phyloP scores from a whole-genome alignment of 2,888 invertebrate genomes.

The Eristalis arbustorum region DNA sequence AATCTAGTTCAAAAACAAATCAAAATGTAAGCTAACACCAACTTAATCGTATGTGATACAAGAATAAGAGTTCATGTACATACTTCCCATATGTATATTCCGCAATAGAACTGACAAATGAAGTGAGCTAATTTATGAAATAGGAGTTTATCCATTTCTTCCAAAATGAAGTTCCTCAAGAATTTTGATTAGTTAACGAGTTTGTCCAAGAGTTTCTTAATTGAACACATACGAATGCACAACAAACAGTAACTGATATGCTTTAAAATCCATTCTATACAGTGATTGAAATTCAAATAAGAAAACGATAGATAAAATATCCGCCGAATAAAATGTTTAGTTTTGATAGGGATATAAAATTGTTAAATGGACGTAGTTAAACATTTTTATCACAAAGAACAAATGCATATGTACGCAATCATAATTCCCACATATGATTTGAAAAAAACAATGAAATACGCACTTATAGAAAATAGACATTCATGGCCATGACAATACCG shows the following conservation, averaged over 20 bases:
- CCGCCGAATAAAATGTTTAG: neutral
- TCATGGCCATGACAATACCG: neutral
- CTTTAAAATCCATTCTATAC: neutral
- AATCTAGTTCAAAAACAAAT: neutral
- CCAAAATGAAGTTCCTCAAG: neutral
- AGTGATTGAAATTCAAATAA: neutral
- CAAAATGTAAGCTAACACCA: slow-evolving; percentile 30
- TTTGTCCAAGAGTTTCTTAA: neutral
- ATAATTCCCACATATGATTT: neutral
- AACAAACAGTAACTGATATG: neutral
- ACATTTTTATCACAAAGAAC: neutral
- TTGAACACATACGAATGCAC: neutral
- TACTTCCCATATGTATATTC: neutral
- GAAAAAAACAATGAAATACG: neutral
- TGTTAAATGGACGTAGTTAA: neutral
- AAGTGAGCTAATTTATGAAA: neutral
- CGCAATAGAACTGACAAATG: neutral
- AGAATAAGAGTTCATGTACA: neutral
- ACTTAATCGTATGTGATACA: neutral
- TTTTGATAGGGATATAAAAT: neutral
- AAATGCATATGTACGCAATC: neutral
- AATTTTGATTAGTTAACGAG: neutral
- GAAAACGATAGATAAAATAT: neutral
- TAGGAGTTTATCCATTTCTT: neutral
- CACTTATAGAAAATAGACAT: neutral